Evolutionary conservation across 2,888 invertebrate species (phyloP), one percentile per base, ranked within the genome.

Genomic region (Dicycla oo): DNA sequence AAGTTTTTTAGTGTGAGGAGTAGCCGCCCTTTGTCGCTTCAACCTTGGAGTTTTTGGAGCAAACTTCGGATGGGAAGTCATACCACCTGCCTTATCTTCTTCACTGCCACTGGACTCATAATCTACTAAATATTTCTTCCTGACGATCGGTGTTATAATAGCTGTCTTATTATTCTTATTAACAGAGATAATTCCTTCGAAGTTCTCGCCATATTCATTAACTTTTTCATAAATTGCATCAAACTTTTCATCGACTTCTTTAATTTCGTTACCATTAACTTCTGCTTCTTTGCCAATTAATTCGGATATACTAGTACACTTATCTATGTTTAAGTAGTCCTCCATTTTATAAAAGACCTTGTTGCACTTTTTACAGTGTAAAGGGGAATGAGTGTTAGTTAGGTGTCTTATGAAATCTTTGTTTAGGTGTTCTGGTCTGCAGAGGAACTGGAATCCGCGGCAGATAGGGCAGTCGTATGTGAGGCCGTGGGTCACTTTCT

Each of bases 381-480:
- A 80, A 0, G 96, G 96, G 3, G 92, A 85, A 75, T 96, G 96
- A 82, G 93, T 90, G 65, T 88, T 69, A 0, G 87, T 71, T 3
- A 96, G 86, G 77, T 96, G 96, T 68, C 83, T 75, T 13, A 94
- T 87, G 63, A 96, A 94, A 11, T 91, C 88, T 68, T 88, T 69
- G 78, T 89, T 93, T 0, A 95, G 82, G 51, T 89, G 81, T 69
- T 92, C 85, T 0, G 94, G 93, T 26, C 85, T 86, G 81, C 94
- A 95, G 47, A 94, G 91, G 75, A 91, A 94, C 69, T 86, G 89
- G 23, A 87, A 83, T 13, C 93, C 94, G 71, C 96, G 89, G 74
- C 96, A 96, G 69, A 96, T 91, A 0, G 93, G 91, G 62, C 96
- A 96, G 69, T 96, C 93, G 87, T 91, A 96, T 7, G 88, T 87